These are phyloP conservation scores for Bryconaethiops microstoma DNA, from an alignment of 2,797 vertebrate genomes.

Conservation along the genomic window DNA sequence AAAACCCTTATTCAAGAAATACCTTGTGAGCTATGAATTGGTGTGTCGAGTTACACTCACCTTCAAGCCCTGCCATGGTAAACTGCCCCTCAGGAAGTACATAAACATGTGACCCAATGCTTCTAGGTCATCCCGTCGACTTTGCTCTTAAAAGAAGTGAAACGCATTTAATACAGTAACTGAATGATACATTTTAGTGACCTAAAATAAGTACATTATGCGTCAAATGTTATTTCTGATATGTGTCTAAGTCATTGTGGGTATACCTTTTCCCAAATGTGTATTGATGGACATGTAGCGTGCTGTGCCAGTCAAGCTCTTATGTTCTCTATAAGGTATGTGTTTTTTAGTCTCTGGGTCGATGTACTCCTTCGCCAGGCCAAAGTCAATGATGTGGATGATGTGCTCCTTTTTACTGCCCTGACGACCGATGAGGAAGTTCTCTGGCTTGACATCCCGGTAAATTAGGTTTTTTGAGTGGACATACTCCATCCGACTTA, in stretches of 20 bases:
- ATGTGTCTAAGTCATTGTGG: neutral
- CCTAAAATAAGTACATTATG: neutral
- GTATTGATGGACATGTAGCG: slow-evolving; percentile 99
- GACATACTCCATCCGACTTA: slow-evolving; percentile 96
- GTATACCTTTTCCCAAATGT: slow-evolving; percentile 93
- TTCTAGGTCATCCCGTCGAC: slow-evolving; percentile 95
- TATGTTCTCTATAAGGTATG: slow-evolving; percentile 97
- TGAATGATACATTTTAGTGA: neutral
- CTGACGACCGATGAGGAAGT: slow-evolving; percentile 95
- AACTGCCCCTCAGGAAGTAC: slow-evolving; percentile 97
- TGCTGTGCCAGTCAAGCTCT: slow-evolving; percentile 95
- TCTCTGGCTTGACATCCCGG: slow-evolving; percentile 96
- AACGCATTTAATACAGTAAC: neutral
- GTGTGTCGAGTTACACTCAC: slow-evolving; percentile 67
- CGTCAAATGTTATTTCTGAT: neutral
- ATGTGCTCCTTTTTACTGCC: slow-evolving; percentile 96
- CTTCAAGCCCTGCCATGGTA: slow-evolving; percentile 98
- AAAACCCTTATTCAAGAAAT: neutral
- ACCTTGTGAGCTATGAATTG: neutral
- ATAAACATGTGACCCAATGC: slow-evolving; percentile 99
- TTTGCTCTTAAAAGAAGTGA: slow-evolving; percentile 85
- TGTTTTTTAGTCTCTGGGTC: slow-evolving; percentile 99
- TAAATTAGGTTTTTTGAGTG: slow-evolving; percentile 99
- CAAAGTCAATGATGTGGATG: slow-evolving; percentile 99
- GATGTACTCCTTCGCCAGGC: slow-evolving; percentile 97